Conservation (phyloP, 2,797 vertebrate genomes). For the Adrianichthys oophorus region DNA sequence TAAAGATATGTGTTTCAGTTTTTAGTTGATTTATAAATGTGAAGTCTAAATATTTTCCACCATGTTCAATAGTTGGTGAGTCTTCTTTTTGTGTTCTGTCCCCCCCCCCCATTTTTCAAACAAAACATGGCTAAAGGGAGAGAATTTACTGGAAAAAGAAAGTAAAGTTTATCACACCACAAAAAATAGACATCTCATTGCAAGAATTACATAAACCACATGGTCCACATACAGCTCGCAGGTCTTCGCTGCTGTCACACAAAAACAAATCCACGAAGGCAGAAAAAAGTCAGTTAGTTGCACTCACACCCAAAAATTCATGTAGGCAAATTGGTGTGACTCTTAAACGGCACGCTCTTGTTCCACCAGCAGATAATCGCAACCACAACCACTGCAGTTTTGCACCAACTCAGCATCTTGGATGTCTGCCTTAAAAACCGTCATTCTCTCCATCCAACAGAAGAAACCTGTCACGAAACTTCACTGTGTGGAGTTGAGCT, state of each 20-base stretch:
- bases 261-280: background rate
- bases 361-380: conserved; percentile 18
- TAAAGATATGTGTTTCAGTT: background rate
- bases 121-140: background rate
- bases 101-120: background rate
- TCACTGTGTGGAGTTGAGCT: background rate
- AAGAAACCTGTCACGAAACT: background rate
- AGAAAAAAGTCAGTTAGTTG: background rate
- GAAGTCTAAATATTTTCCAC: background rate
- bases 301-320: conserved; percentile 17
- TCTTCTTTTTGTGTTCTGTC: background rate
- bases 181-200: conserved; percentile 1
- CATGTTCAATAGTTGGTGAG: background rate
- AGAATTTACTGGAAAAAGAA: conserved; percentile 7
- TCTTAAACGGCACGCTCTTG: background rate
- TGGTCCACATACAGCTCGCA: conserved; percentile 17
- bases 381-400: conserved; percentile 12
- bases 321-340: conserved; percentile 5
- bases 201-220: conserved; percentile 42
- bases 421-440: background rate
- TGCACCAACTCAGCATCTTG: conserved; percentile 20
- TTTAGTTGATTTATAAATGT: background rate
- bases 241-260: conserved; percentile 23
- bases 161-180: background rate
- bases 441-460: background rate